Evolutionary conservation across 1,140 invertebrate genomes (phyloP).

Genomic region (Drosophila novamexicana): DNA sequence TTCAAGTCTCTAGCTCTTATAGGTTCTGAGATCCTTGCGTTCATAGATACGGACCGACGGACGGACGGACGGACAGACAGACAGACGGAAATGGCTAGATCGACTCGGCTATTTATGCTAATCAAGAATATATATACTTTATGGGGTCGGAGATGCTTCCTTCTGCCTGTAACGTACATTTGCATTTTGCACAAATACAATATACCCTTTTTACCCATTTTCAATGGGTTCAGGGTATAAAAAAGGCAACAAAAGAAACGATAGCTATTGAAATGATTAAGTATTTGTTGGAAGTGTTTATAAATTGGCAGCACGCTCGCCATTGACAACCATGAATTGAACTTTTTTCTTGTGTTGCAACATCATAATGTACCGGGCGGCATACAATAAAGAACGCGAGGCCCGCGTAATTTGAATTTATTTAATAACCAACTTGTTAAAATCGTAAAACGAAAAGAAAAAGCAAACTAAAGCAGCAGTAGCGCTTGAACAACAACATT

Average conservation of each 20-base stretch:
- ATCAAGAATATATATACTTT: too few relatives aligned
- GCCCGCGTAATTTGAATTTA: constrained; percentile 74
- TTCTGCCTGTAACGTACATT: too few relatives aligned
- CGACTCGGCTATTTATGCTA: too few relatives aligned
- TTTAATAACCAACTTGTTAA: constrained; percentile 79
- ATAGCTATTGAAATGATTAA: constrained; percentile 59
- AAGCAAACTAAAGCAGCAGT: constrained; percentile 47
- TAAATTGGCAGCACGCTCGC: constrained; percentile 60
- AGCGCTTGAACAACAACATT: constrained; percentile 58
- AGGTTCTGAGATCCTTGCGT: too few relatives aligned
- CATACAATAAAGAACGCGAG: constrained; percentile 39
- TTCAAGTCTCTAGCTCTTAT: too few relatives aligned
- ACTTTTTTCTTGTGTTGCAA: constrained; percentile 9
- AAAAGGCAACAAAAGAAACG: constrained; percentile 14
- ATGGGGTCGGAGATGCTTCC: too few relatives aligned
- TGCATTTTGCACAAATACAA: too few relatives aligned
- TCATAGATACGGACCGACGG: too few relatives aligned
- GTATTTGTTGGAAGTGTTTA: constrained; percentile 57
- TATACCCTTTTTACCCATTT: too few relatives aligned
- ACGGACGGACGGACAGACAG: too few relatives aligned
- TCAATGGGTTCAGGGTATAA: too few relatives aligned
- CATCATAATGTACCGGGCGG: constrained; percentile 55
- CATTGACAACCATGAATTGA: constrained; percentile 34
- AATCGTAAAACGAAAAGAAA: constrained; percentile 52
- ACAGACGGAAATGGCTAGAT: too few relatives aligned